phyloP scores from a whole-genome alignment of 2,888 invertebrate species.

The Drosophila merina region DNA sequence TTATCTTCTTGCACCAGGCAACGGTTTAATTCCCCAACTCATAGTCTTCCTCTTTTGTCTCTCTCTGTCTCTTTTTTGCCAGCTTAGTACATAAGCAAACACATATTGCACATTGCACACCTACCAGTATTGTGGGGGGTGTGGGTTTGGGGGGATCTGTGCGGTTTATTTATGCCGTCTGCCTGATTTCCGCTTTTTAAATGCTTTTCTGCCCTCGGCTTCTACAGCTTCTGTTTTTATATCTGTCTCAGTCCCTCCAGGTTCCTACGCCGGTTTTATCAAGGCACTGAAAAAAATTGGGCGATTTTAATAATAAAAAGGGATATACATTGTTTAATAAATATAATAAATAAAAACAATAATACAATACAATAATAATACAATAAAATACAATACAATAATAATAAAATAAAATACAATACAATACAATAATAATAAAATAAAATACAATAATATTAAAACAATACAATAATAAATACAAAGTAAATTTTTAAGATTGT shows the following conservation, averaged over 20 bases:
- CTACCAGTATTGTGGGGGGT: conserved; percentile 19
- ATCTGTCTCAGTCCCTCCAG: conserved; percentile 2
- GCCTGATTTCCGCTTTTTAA: conserved; percentile 77
- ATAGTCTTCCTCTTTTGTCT: not conserved
- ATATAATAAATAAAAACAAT: too few species aligned
- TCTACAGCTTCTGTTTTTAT: conserved; percentile 15
- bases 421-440: too few species aligned
- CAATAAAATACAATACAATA: too few species aligned
- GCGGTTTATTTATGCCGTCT: conserved; percentile 72
- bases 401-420: too few species aligned
- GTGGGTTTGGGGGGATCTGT: conserved; percentile 26
- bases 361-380: too few species aligned
- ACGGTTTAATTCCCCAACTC: conserved; percentile 6
- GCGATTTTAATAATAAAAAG: too few species aligned
- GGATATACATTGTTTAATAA: too few species aligned
- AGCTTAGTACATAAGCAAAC: not conserved
- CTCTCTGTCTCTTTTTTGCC: conserved; percentile 4
- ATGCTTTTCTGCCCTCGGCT: conserved; percentile 57
- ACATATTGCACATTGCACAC: conserved; percentile 7
- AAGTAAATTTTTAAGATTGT: not conserved
- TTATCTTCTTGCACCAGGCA: conserved; percentile 36
- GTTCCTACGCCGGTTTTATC: conserved; percentile 1
- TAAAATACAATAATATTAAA: too few species aligned
- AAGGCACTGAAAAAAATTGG: not conserved
- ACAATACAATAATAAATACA: too few species aligned